Evolutionary conservation across 2,888 invertebrate species (phyloP).

Genomic region (Leptinotarsa juncta): DNA sequence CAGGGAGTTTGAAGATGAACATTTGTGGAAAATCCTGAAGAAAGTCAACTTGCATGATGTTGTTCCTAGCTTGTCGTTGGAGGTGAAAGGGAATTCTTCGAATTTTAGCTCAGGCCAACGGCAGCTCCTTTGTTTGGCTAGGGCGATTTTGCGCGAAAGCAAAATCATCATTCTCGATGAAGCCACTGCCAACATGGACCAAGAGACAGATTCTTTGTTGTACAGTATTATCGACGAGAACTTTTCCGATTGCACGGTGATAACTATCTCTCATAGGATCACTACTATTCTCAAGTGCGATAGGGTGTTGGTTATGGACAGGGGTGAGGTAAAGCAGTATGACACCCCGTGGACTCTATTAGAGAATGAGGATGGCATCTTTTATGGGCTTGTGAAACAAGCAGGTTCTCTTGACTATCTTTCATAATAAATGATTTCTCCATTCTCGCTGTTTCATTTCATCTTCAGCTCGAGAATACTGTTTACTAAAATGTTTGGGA

Average conservation of each 20-base stretch:
- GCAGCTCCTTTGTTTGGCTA: slow-evolving; percentile 69
- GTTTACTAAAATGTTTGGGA: too few relatives aligned
- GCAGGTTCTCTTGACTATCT: slow-evolving; percentile 68
- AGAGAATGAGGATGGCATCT: slow-evolving; percentile 70
- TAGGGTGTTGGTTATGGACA: slow-evolving; percentile 67
- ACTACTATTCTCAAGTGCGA: slow-evolving; percentile 69
- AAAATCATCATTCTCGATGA: slow-evolving; percentile 69
- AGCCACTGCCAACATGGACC: slow-evolving; percentile 70
- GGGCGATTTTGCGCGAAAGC: slow-evolving; percentile 67
- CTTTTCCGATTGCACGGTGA: slow-evolving; percentile 68
- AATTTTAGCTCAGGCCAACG: slow-evolving; percentile 69
- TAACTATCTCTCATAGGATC: slow-evolving; percentile 64
- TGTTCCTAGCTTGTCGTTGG: slow-evolving; percentile 71
- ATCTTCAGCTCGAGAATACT: too few relatives aligned
- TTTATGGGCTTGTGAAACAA: slow-evolving; percentile 76
- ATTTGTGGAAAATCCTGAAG: slow-evolving; percentile 85
- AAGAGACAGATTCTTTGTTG: slow-evolving; percentile 66
- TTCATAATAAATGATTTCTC: background rate
- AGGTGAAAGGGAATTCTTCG: slow-evolving; percentile 41
- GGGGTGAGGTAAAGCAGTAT: slow-evolving; percentile 62
- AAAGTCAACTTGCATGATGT: slow-evolving; percentile 75
- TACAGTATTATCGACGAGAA: slow-evolving; percentile 68
- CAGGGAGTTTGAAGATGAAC: slow-evolving; percentile 78
- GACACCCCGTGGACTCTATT: slow-evolving; percentile 64
- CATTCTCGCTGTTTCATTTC: too few relatives aligned